Evolutionary conservation across 2,113 vertebrate genomes (phyloP).

Genomic region (Sakesphorus luctuosus): DNA sequence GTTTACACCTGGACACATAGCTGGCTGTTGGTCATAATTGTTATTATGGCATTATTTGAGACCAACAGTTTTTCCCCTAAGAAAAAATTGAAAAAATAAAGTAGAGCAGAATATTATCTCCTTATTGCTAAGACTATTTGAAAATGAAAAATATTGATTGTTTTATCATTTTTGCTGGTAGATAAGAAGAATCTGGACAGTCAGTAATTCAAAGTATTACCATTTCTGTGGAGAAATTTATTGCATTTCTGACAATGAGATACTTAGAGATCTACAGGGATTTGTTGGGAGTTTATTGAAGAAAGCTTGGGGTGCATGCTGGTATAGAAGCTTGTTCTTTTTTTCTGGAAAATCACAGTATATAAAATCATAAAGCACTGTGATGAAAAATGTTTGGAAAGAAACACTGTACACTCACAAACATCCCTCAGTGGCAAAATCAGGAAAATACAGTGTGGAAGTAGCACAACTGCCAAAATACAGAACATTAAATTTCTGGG

Average conservation of each 20-base stretch:
- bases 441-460: not conserved
- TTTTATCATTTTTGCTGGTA: slow-evolving; percentile 65
- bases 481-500: not conserved
- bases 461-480: not conserved
- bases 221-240: slow-evolving; percentile 33
- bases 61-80: not conserved
- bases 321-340: not conserved
- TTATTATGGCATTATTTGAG: not conserved
- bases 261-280: slow-evolving; percentile 13
- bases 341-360: not conserved
- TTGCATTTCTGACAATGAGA: slow-evolving; percentile 43
- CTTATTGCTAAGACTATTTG: slow-evolving; percentile 44
- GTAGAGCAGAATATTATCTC: not conserved
- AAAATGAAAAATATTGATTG: slow-evolving; percentile 68
- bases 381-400: not conserved
- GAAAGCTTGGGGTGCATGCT: not conserved
- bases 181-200: slow-evolving; percentile 48
- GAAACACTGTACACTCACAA: not conserved
- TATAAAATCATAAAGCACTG: not conserved
- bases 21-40: not conserved
- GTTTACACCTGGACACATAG: not conserved
- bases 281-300: slow-evolving; percentile 33
- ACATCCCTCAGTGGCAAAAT: not conserved
- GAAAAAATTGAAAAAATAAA: not conserved
- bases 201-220: slow-evolving; percentile 57